Base-by-base conservation (phyloP, 2,797 vertebrate species). In the Gouania willdenowi region DNA sequence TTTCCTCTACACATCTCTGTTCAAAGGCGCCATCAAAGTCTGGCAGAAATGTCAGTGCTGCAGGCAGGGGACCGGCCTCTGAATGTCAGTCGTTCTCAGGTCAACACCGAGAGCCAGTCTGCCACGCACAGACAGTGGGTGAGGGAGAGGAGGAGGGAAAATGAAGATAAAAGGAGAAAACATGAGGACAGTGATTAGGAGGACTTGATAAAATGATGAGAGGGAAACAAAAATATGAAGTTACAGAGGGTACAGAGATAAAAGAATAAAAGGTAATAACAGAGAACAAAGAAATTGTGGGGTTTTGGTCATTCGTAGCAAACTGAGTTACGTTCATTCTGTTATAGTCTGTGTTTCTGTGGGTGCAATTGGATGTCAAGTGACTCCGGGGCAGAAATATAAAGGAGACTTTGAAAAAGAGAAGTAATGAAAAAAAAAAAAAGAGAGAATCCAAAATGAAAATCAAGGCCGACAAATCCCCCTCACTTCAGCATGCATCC, bases 21-120 rank as follows among this genome's bases (percentile, higher is more conserved):
- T 88, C 85, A 89, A 90, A 88, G 85, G 73, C 77, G 61, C 76
- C 85, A 89, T 90, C 85, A 89, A 88, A 89, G 86, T 82, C 73
- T 81, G 77, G 82, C 82, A 84, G 80, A 89, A 89, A 90, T 88
- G 88, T 90, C 87, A 89, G 73, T 58, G 69, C 80, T 83, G 85
- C 81, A 87, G 82, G 86, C 80, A 81, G 86, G 79, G 81, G 82
- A 84, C 73, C 71, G 66, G 78, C 77, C 77, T 84, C 76, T 88
- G 83, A 88, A 88, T 87, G 86, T 87, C 85, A 89, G 66, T 82
- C 77, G 76, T 82, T 83, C 80, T 83, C 79, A 84, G 84, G 83
- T 86, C 87, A 87, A 81, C 80, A 77, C 67, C 19, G 50, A 77
- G 66, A 82, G 78, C 73, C 64, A 72, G 82, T 41, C 66, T 41